Evolutionary conservation across 1,140 invertebrate genomes (phyloP).

Genomic region (Philopotamus ludificatus): DNA sequence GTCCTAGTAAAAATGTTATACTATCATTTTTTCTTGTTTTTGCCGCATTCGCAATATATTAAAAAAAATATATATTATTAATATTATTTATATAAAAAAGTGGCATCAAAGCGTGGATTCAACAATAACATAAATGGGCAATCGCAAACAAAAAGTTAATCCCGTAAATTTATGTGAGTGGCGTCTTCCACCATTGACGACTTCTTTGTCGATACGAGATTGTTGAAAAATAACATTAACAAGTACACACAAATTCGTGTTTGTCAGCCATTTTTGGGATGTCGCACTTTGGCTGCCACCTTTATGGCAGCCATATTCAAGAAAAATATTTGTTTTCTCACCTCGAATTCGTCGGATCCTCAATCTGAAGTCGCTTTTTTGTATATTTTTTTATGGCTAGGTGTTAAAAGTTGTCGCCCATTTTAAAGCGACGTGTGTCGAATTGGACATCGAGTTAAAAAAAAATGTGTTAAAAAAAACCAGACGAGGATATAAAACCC

Average conservation of each 20-base stretch:
- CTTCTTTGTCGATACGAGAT: neutral
- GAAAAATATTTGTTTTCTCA: slow-evolving; percentile 23
- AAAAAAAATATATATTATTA: too few species aligned
- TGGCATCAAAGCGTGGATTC: too few species aligned
- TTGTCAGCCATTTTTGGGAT: slow-evolving; percentile 21
- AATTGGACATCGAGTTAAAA: too few species aligned
- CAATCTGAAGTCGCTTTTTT: neutral
- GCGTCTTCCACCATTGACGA: neutral
- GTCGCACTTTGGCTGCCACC: slow-evolving; percentile 7
- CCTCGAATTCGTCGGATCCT: neutral
- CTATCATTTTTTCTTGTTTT: too few species aligned
- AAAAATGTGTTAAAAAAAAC: too few species aligned
- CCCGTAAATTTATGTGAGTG: neutral
- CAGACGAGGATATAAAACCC: too few species aligned
- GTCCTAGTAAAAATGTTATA: too few species aligned
- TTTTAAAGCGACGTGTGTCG: neutral
- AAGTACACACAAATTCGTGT: slow-evolving; percentile 9
- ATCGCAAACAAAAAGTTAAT: too few species aligned
- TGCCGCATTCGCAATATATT: too few species aligned
- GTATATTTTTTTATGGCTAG: neutral
- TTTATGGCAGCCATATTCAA: slow-evolving; percentile 12
- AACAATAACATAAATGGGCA: too few species aligned
- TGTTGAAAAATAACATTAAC: slow-evolving; percentile 15
- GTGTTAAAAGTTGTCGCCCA: neutral
- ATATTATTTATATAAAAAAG: too few species aligned